A percentile compares a stretch with the other conserved stretches of the same genome.
phyloP scores from a whole-genome alignment of 2,888 invertebrate species.

The Odontomyia ornata region DNA sequence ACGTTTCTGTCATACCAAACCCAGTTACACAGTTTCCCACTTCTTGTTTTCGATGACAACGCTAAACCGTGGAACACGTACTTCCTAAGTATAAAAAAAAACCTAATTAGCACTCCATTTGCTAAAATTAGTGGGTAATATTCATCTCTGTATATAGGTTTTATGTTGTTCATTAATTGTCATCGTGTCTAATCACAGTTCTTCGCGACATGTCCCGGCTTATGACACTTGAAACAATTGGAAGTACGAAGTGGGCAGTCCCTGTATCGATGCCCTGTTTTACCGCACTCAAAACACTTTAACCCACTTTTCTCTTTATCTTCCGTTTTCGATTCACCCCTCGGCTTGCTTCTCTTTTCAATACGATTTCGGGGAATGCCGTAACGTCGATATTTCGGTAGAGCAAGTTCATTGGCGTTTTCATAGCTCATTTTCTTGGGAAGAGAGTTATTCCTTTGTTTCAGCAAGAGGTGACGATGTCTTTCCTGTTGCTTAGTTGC shows the following conservation, averaged over 20 bases:
- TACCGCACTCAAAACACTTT: background rate
- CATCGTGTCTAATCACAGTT: background rate
- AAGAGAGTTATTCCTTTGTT: background rate
- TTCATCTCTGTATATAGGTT: background rate
- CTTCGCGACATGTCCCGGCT: background rate
- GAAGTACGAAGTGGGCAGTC: background rate
- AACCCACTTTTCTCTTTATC: background rate
- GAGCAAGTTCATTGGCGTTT: background rate
- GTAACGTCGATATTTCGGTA: background rate
- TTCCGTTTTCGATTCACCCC: background rate
- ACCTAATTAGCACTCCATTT: background rate
- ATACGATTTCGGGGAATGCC: background rate
- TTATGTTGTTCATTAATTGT: background rate
- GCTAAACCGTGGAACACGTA: background rate
- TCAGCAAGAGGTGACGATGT: background rate
- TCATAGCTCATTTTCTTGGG: background rate
- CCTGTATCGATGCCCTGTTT: background rate
- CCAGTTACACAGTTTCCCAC: background rate
- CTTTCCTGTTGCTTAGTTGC: background rate
- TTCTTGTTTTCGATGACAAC: background rate
- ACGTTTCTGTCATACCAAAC: background rate
- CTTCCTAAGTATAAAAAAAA: background rate
- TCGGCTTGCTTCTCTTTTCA: too few species aligned
- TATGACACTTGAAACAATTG: conserved; percentile 3
- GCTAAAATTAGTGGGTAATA: background rate